Base-by-base conservation (phyloP, 92 coral and sea anemone genomes). In the Epizoanthus illoricatus region DNA sequence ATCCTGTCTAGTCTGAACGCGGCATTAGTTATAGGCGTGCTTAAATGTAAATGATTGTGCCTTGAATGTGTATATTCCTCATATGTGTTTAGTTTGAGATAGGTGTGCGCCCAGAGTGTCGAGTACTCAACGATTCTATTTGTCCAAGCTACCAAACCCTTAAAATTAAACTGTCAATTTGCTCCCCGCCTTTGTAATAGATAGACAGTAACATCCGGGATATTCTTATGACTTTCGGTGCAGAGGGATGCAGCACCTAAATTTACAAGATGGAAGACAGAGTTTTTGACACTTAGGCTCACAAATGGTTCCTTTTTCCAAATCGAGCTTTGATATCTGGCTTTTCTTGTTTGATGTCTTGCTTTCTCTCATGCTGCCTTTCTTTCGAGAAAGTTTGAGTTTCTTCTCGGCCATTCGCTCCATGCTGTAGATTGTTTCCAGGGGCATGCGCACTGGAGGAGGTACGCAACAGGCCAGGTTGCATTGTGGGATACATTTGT, bases 401-500 rank as follows among this genome's bases (percentile, higher is more conserved):
- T 58, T 68, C 69, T 81, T 74, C 28, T 76, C 17, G 17, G 90
- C 84, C 19, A 84, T 83, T 19, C 88, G 90, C 52, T 89, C 91
- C 61, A 85, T 70, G 54, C 70, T 78, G 76, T 69, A 75, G 75
- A 87, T 82, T 45, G 76, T 39, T n/a, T 87, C 87, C 19, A 86
- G n/a, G 60, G 87, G 91, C 59, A 88, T 73, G 67, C 92, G 93
- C 6, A 86, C 88, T 45, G 97, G 98, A 7, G 90, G 87, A 41
- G 94, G 79, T 18, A 97, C 90, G 68, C 99, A 97, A 79, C 99
- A 97, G 54, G 97, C 89, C 75, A 94, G 81, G 75, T 97, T 91
- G 65, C 99, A 97, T 42, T 90, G 83, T 49, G 98, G 97, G 23
- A 97, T 80, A 80, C 99, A 97, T 56, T 91, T 91, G 79, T 91